Percentiles rank a stretch among this genome's conserved stretches.
These are phyloP conservation scores for Cyanoliseus patagonus DNA, from an alignment of 2,113 vertebrate genomes.

Conservation along the genomic window DNA sequence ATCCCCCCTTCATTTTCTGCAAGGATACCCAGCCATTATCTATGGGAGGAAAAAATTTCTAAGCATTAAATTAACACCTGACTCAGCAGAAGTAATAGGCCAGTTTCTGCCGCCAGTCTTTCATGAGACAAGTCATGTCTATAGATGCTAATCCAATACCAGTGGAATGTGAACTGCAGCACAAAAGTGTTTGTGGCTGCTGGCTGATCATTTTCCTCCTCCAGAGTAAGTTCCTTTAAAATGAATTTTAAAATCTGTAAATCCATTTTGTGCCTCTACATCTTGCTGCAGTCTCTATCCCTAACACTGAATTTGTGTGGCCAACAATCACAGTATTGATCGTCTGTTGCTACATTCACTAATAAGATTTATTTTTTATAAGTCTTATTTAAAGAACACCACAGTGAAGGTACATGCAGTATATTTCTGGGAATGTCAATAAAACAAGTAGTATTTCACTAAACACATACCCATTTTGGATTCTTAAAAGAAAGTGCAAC, in stretches of 20 bases:
- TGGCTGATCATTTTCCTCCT: neutral
- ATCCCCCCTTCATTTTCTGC: neutral
- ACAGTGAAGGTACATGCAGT: neutral
- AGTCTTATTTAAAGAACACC: neutral
- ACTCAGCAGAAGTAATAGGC: neutral
- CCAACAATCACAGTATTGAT: conserved; percentile 13
- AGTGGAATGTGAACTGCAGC: neutral
- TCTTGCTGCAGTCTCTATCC: neutral
- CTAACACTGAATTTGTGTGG: neutral
- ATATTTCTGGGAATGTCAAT: neutral
- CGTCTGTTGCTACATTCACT: neutral
- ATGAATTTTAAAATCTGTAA: neutral
- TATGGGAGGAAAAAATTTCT: neutral
- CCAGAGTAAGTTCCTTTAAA: neutral
- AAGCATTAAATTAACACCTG: neutral
- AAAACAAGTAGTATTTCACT: neutral
- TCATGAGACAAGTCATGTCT: neutral
- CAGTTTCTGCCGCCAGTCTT: neutral
- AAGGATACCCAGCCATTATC: neutral
- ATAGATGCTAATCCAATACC: neutral
- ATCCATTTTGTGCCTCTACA: neutral
- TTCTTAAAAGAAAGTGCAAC: neutral
- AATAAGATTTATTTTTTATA: neutral
- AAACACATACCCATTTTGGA: neutral
- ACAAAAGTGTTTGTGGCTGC: neutral